These are phyloP conservation scores for Ficedula albicollis DNA, from an alignment of 2,797 vertebrate genomes.

Conservation along the genomic window DNA sequence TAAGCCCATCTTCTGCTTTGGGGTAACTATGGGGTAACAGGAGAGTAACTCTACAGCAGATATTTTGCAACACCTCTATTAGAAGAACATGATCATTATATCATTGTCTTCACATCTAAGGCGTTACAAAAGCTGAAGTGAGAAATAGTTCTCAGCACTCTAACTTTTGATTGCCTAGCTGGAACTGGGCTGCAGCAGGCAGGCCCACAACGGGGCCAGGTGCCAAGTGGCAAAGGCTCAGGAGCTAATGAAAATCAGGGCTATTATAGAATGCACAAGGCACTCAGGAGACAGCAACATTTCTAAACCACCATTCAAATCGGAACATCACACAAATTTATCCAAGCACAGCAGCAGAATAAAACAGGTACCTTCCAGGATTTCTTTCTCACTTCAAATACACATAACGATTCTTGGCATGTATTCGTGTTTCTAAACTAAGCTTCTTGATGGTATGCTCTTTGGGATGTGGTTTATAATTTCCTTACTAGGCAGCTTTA, in stretches of 20 bases:
- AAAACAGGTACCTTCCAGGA: conserved; percentile 9
- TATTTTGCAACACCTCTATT: not conserved
- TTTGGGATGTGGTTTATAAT: conserved; percentile 45
- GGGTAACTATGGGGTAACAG: not conserved
- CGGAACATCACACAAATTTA: not conserved
- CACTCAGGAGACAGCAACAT: not conserved
- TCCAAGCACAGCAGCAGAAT: not conserved
- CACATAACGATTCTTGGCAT: not conserved
- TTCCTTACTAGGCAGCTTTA: conserved; percentile 50
- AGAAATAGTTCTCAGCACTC: not conserved
- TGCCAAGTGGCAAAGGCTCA: not conserved
- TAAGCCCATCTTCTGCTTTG: not conserved
- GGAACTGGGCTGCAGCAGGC: not conserved
- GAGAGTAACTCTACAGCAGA: not conserved
- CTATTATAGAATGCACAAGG: not conserved
- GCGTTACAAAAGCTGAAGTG: not conserved
- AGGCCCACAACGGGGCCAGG: not conserved
- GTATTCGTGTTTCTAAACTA: not conserved
- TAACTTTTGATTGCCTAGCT: not conserved
- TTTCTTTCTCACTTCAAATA: not conserved
- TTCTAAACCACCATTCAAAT: not conserved
- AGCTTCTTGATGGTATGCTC: not conserved
- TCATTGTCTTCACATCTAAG: not conserved
- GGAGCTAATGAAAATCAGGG: not conserved
- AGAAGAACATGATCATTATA: not conserved